Evolutionary conservation across 1,140 invertebrate genomes (phyloP), one percentile per base, ranked within the genome.

Genomic region (Cotesia vestalis): DNA sequence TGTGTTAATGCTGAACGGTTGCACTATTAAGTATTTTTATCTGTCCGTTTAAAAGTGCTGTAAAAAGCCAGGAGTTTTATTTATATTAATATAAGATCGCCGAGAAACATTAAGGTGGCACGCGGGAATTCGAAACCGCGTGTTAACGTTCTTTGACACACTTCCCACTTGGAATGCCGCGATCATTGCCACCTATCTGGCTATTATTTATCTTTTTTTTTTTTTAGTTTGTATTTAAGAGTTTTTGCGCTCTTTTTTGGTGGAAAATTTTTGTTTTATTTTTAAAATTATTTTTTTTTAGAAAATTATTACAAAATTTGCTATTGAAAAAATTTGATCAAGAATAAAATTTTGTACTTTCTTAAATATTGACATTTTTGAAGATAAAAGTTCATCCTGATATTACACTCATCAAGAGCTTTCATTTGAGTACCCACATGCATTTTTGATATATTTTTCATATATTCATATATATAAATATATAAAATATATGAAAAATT

Each of bases 81-180:
- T 12, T 34, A 27, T 12, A 34, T 8, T 11, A 57, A 20, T 27
- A 61, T 12, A 36, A 14, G 60, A 61, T 61, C 34, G 60, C 20
- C 60, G 8, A 55, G 27, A 27, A 27, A 27, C 27, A 27, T 27
- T 27, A 14, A 55, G 11, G 11, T 55, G 53, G 17, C n/a, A 40
- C 40, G 20, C 46, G 17, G n/a, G 6, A n/a, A 20, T 66, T 72
- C 51, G 53, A 72, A 60, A 72, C 70, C 63, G 63, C 63, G 63
- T 35, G 55, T 63, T 60, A 66, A 72, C 70, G 70, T 72, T 72
- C 70, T 72, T 72, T 72, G 70, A 72, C 70, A 72, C 52, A 72
- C 70, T 72, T 72, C 62, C 70, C 70, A 66, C 53, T 72, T 66
- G 70, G 70, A 72, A 72, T 66, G 70, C 51, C 53, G 64, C 70